Evolutionary conservation across 2,113 vertebrate species (phyloP), one percentile per base, ranked within the genome.

Genomic region (Ameiurus melas): DNA sequence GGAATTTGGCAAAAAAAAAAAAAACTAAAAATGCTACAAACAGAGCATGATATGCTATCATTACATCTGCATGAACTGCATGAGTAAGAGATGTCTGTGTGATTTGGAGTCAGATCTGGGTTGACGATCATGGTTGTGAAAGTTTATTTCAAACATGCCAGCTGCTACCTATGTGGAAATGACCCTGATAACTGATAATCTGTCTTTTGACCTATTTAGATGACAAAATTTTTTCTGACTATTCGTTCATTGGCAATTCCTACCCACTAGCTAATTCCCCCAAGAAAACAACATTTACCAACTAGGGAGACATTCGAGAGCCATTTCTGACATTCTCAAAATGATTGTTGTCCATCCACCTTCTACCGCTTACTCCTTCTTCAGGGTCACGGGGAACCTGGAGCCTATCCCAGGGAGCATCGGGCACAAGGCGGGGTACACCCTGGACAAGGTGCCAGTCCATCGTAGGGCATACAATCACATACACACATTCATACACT

Each of bases 161-260:
- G 20, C 4, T 39, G 4, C 8, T 36, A 33, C 47, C 14, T 27
- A 13, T 80, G 51, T 80, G 51, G 9, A 17, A 8, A 33, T 33
- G 78, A 7, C 12, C 6, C n/a, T 30, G 27, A 55, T 16, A 57
- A 57, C 78, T 9, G n/a, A 78, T 77, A 25, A 22, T 47, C 13
- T 30, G 16, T 53, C 6, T 80, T 55, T 55, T 19, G 0, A 53
- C 10, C 12, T 16, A 79, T 30, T 30, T 79, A 55, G 4, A 12
- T 33, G 53, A 51, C 51, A 17, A 47, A 25, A 22, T 5, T 30
- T 19, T 80, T 55, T 57, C 17, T 82, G 55, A 82, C 1, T 22
- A 39, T 60, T 60, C 13, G 20, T 55, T 58, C 55, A 82, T 2
- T 82, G 79, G 55, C 55, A 82, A 39, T 82, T 82, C 79, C 79